Evolutionary conservation across 2,113 vertebrate genomes (phyloP), one percentile per base, ranked within the genome.

Genomic region (Rhodinocichla rosea): DNA sequence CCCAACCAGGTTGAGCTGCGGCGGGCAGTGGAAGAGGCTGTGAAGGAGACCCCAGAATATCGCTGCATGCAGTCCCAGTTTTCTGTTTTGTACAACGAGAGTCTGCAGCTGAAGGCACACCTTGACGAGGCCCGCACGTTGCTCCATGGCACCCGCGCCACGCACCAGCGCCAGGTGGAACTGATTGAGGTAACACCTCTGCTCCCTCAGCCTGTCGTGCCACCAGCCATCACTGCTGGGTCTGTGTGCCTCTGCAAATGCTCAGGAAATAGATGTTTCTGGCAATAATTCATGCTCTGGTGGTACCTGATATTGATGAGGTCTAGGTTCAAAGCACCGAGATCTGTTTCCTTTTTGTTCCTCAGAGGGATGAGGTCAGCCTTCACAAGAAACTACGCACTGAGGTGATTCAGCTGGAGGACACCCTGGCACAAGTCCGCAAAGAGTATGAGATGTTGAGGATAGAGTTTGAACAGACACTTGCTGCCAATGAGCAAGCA

Each of bases 371-470:
- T 14, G 99, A 99, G 78, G 98, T 99, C 63, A 98, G 98, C 71
- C 98, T 99, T 68, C 99, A 99, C 96, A 99, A 99, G 97, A 99
- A 99, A 64, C 98, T 99, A 32, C 53, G 99, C 20, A 99, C 99
- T 0, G 99, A 99, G 91, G 99, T 99, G 32, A 99, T 99, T 94
- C 99, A 99, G 97, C 97, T 99, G n/a, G 99, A 99, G 94, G 99
- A 99, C 87, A 99, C 99, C 0, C 96, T 99, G 92, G 99, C 99
- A 52, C 99, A 99, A 95, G 99, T 99, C 83, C 98, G 99, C 91
- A 99, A 99, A 97, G 99, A 99, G 84, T 99, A 99, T 7, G 99
- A 99, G 96, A 99, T 99, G 99, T 87, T 99, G 95, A 98, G 99
- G 87, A 99, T 99, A 52, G 99, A 99, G 69, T 99, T 99, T 97